These are phyloP conservation scores for Monodelphis domestica DNA, from an alignment of 2,797 vertebrate genomes.

Conservation along the genomic window DNA sequence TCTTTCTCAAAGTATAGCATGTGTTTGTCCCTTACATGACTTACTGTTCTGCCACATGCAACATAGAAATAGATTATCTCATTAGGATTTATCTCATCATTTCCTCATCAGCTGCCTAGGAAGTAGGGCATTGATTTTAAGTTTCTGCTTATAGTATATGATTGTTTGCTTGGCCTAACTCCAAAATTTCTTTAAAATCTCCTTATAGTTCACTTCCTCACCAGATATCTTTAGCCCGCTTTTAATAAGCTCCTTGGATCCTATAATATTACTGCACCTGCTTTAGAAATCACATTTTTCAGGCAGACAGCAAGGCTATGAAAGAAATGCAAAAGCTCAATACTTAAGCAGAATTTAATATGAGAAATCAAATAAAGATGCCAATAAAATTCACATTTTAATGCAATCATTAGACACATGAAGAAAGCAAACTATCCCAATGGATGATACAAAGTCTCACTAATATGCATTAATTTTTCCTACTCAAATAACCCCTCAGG, in stretches of 20 bases:
- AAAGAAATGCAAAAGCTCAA: slow-evolving; percentile 46
- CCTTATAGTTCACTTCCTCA: slow-evolving; percentile 55
- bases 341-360: slow-evolving; percentile 58
- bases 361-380: slow-evolving; percentile 60
- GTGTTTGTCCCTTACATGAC: slow-evolving; percentile 37
- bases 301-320: slow-evolving; percentile 38
- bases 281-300: slow-evolving; percentile 56
- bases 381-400: slow-evolving; percentile 65
- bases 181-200: slow-evolving; percentile 63
- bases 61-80: slow-evolving; percentile 60
- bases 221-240: slow-evolving; percentile 69
- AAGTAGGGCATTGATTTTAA: slow-evolving; percentile 67
- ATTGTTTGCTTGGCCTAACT: slow-evolving; percentile 66
- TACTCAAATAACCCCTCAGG: slow-evolving; percentile 11
- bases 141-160: slow-evolving; percentile 66
- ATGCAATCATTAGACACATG: slow-evolving; percentile 38
- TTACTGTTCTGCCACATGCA: slow-evolving; percentile 56
- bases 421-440: slow-evolving; percentile 57
- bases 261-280: slow-evolving; percentile 39
- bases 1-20: background rate
- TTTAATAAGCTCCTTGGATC: slow-evolving; percentile 66
- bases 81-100: slow-evolving; percentile 65
- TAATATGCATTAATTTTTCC: slow-evolving; percentile 54
- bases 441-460: slow-evolving; percentile 45
- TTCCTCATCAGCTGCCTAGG: slow-evolving; percentile 57